These are phyloP conservation scores for Spizella passerina DNA, from an alignment of 2,797 vertebrate species.

Conservation along the genomic window DNA sequence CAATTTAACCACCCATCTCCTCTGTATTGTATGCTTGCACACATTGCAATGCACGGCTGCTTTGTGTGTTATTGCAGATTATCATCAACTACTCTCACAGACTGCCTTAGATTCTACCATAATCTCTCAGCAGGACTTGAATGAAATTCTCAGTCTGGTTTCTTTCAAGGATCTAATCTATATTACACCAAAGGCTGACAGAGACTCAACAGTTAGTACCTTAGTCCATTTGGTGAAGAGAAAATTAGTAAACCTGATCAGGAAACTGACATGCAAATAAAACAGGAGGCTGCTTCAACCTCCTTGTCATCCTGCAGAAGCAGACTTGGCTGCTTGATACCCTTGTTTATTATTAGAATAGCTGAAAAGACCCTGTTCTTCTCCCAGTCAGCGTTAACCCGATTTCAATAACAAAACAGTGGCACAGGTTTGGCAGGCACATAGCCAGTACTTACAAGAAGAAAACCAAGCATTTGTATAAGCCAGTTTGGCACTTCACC, in stretches of 20 bases:
- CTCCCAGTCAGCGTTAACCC: neutral
- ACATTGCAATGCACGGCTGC: neutral
- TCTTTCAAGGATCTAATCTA: neutral
- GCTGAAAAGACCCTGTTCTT: neutral
- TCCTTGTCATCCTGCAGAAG: neutral
- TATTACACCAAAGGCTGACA: neutral
- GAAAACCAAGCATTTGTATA: neutral
- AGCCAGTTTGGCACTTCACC: neutral
- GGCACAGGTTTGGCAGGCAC: neutral
- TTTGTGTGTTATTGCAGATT: neutral
- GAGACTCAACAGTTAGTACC: neutral
- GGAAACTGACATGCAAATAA: neutral
- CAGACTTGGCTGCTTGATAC: neutral
- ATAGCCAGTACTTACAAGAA: neutral
- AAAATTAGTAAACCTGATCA: neutral
- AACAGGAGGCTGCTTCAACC: neutral
- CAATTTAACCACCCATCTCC: neutral
- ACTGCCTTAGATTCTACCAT: neutral
- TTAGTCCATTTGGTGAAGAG: neutral
- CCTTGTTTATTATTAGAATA: neutral
- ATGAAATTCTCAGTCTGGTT: neutral
- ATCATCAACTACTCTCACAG: neutral
- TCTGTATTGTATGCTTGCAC: neutral
- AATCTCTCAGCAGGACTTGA: neutral
- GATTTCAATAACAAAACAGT: neutral